These are phyloP conservation scores for Drosophila aldrichi DNA, from an alignment of 2,888 invertebrate species.

Conservation along the genomic window DNA sequence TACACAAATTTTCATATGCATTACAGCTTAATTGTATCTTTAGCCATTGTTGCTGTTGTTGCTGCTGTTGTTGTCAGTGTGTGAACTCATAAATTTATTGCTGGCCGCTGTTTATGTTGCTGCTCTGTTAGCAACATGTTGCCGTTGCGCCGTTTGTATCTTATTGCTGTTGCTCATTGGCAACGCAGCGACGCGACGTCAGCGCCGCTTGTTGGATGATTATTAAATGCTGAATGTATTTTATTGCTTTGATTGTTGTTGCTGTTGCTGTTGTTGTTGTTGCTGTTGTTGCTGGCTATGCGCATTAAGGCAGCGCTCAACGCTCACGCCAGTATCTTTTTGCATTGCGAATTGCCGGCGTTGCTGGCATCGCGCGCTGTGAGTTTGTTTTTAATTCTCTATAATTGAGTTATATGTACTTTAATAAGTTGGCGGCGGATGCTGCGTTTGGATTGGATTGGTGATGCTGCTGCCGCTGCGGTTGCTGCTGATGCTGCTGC, in stretches of 20 bases:
- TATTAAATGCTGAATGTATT: conserved; percentile 81
- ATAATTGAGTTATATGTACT: conserved; percentile 81
- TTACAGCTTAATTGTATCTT: conserved; percentile 76
- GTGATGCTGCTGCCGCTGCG: conserved; percentile 33
- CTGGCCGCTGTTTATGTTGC: conserved; percentile 32
- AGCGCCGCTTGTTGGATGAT: conserved; percentile 51
- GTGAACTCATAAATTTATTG: conserved; percentile 77
- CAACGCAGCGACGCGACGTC: conserved; percentile 43
- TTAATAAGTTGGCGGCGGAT: conserved; percentile 77
- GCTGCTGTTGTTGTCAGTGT: conserved; percentile 33
- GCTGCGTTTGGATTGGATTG: conserved; percentile 56
- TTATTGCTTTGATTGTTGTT: conserved; percentile 75
- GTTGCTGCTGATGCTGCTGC: conserved; percentile 40
- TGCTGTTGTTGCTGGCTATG: conserved; percentile 20
- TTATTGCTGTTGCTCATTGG: conserved; percentile 56
- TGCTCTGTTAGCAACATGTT: conserved; percentile 10
- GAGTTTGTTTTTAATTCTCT: conserved; percentile 82
- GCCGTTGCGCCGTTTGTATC: conserved; percentile 11
- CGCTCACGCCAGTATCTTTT: conserved; percentile 48
- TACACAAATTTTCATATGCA: conserved; percentile 75
- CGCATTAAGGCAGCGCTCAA: conserved; percentile 26
- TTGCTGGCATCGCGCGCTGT: conserved; percentile 41
- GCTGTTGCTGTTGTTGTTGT: conserved; percentile 10
- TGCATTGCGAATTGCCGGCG: conserved; percentile 78
- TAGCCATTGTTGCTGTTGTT: conserved; percentile 32